Percentiles rank a stretch among this genome's conserved stretches.
phyloP scores from a whole-genome alignment of 2,797 vertebrate genomes.

The Taenioides sp. region DNA sequence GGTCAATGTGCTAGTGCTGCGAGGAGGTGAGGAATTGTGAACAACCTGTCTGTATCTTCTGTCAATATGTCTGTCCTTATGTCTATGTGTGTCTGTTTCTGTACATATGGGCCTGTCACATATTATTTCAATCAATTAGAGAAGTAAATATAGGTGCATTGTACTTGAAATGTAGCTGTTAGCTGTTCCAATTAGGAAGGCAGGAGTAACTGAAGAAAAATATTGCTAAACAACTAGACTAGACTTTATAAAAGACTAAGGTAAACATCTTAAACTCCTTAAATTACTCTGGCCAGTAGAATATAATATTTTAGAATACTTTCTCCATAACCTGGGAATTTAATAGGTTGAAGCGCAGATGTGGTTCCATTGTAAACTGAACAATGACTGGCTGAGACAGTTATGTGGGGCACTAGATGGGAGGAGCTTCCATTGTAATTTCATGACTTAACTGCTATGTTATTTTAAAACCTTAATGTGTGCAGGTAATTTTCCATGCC shows the following conservation, averaged over 20 bases:
- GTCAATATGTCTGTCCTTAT: not conserved
- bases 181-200: not conserved
- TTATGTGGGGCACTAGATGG: not conserved
- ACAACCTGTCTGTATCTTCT: slow-evolving; percentile 7
- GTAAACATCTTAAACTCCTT: not conserved
- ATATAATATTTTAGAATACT: not conserved
- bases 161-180: not conserved
- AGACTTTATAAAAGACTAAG: not conserved
- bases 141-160: not conserved
- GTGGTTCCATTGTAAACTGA: not conserved
- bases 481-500: not conserved
- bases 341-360: too few relatives aligned
- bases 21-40: slow-evolving; percentile 85
- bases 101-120: slow-evolving; percentile 5
- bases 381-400: not conserved
- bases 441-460: not conserved
- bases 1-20: slow-evolving; percentile 89
- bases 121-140: not conserved
- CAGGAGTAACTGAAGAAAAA: not conserved
- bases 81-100: not conserved
- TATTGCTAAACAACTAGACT: not conserved
- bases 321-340: not conserved
- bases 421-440: not conserved
- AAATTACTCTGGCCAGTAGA: not conserved
- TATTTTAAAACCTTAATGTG: not conserved